Evolutionary conservation across 2,113 vertebrate species (phyloP), one percentile per base, ranked within the genome.

Genomic region (Camarhynchus parvulus): DNA sequence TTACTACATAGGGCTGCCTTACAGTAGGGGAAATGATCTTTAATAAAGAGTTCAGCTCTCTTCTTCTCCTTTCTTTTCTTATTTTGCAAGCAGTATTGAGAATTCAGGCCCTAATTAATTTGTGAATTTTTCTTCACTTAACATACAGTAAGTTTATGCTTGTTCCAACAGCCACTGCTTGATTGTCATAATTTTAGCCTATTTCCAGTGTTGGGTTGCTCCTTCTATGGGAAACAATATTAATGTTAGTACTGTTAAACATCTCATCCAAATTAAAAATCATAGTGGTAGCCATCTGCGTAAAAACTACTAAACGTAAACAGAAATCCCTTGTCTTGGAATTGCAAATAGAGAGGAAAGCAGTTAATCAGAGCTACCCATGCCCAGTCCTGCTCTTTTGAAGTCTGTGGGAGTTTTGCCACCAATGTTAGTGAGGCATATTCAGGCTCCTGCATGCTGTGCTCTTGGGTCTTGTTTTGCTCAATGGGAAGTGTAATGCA

Each of bases 401-500:
- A 92, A 91, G 55, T 76, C 76, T 3, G 1, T 76, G 77, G 31
- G 67, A 82, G 61, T 91, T 94, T 78, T 88, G 42, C 64, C 58
- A 55, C 49, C n/a, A 68, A 4, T 86, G 74, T 78, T 66, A 67
- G 73, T 83, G 31, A 83, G 50, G 35, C 82, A 87, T 20, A 92
- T 59, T 96, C 69, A 90, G 79, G 62, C 67, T 90, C 7, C 73
- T 83, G 55, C 75, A 67, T 88, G 77, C 75, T 83, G 44, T 88
- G 44, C 72, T 94, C 62, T 80, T 58, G 42, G 63, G 17, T 95
- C 35, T 58, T 70, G 14, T 86, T 72, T 92, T 95, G 58, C 64
- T 79, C 94, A 89, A 75, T 90, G 58, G 73, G 72, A 87, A 76
- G 37, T 92, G 80, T 66, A 95, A 83, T 90, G 27, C 50, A n/a